phyloP scores from a whole-genome alignment of 1,140 invertebrate species.

The Diorhabda elongata region DNA sequence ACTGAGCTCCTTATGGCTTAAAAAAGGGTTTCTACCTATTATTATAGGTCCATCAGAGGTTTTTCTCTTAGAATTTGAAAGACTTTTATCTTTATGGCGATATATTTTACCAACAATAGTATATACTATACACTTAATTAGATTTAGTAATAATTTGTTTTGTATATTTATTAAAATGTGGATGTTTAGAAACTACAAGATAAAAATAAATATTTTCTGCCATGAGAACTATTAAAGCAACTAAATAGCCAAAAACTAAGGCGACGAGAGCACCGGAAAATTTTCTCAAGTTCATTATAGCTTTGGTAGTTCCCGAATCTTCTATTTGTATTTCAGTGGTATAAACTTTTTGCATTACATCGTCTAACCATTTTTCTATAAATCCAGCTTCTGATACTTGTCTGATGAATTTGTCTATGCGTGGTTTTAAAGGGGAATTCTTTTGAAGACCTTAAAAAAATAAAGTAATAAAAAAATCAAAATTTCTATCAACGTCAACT shows the following conservation, averaged over 20 bases:
- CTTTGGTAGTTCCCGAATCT: slow-evolving; percentile 56
- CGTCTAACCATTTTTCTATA: slow-evolving; percentile 72
- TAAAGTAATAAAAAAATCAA: neutral
- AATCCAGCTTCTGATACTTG: slow-evolving; percentile 70
- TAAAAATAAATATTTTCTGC: slow-evolving; percentile 65
- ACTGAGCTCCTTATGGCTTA: no score
- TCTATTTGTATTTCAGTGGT: slow-evolving; percentile 40
- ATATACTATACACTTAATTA: no score
- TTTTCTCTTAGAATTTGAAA: no score
- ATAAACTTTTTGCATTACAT: slow-evolving; percentile 58
- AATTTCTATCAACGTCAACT: neutral
- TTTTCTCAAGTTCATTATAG: slow-evolving; percentile 70
- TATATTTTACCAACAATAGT: no score
- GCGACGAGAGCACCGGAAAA: slow-evolving; percentile 71
- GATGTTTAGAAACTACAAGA: slow-evolving; percentile 60
- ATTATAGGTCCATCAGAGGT: no score
- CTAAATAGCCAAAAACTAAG: slow-evolving; percentile 61
- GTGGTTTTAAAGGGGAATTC: slow-evolving; percentile 71
- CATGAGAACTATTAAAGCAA: slow-evolving; percentile 55
- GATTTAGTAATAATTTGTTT: slow-evolving; percentile 13
- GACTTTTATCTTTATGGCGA: no score
- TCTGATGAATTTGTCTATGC: slow-evolving; percentile 62
- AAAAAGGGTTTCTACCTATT: no score
- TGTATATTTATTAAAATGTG: slow-evolving; percentile 65
- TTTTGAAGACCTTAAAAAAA: slow-evolving; percentile 59